A percentile compares a stretch with the other conserved stretches of the same genome.
Evolutionary conservation across 2,113 vertebrate genomes (phyloP).

Genomic region (Aldabrachelys gigantea): DNA sequence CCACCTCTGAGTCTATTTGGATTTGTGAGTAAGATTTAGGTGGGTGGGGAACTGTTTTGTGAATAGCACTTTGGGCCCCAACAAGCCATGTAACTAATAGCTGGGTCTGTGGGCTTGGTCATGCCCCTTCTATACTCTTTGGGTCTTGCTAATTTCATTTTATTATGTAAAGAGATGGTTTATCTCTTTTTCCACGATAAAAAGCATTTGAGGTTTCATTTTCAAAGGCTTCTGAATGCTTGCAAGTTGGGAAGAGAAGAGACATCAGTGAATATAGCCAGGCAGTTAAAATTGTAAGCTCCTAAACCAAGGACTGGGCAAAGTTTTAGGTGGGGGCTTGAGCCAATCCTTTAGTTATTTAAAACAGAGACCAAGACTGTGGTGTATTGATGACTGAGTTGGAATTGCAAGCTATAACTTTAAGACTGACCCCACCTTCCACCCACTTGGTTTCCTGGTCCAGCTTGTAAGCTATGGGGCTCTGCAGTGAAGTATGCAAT

Average conservation of each 20-base stretch:
- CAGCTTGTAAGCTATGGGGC: background rate
- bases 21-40: background rate
- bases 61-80: background rate
- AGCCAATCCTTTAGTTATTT: background rate
- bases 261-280: background rate
- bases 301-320: background rate
- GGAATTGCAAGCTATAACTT: background rate
- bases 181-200: background rate
- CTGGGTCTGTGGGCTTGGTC: background rate
- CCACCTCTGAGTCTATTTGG: background rate
- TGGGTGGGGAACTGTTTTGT: background rate
- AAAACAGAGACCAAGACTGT: background rate
- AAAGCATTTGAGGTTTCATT: background rate
- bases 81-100: background rate
- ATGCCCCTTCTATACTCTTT: background rate
- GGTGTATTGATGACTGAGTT: background rate
- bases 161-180: background rate
- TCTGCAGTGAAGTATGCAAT: background rate
- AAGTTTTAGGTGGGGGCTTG: fast-evolving
- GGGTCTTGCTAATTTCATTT: background rate
- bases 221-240: background rate
- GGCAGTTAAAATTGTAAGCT: background rate
- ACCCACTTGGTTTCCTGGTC: background rate
- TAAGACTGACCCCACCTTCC: background rate
- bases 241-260: background rate